Conservation (phyloP, 2,888 invertebrate genomes). For the Augiades crinisus region DNA sequence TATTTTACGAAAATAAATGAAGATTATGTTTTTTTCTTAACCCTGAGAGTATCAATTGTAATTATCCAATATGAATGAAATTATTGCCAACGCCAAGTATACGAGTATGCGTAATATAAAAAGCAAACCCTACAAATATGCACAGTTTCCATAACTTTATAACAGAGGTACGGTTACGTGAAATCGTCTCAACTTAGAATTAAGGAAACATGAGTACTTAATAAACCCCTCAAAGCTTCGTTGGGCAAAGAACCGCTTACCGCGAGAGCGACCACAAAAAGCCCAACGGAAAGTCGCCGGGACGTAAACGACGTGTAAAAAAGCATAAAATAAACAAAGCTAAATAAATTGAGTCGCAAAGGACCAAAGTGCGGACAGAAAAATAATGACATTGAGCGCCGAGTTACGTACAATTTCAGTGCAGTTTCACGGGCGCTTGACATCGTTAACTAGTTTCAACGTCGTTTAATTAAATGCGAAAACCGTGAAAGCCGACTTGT, state of each 20-base stretch:
- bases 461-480: conserved; percentile 6
- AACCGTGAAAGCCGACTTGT: background rate
- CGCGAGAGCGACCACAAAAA: background rate
- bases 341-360: conserved; percentile 2
- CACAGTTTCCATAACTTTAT: background rate
- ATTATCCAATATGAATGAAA: too few species aligned
- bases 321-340: conserved; percentile 3
- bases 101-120: too few species aligned
- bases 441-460: conserved; percentile 2
- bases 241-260: background rate
- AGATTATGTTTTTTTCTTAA: too few species aligned
- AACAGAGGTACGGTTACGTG: background rate
- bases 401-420: background rate
- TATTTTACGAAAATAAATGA: too few species aligned
- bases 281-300: background rate
- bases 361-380: conserved; percentile 1
- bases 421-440: conserved; percentile 2
- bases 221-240: background rate
- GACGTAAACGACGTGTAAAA: conserved; percentile 3
- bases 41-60: too few species aligned
- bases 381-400: conserved; percentile 5
- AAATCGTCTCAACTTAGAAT: background rate
- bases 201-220: background rate
- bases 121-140: too few species aligned
- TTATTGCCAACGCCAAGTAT: too few species aligned